A percentile compares a stretch with the other conserved stretches of the same genome.
phyloP scores from a whole-genome alignment of 2,888 invertebrate genomes.

The Drosophila falleni region DNA sequence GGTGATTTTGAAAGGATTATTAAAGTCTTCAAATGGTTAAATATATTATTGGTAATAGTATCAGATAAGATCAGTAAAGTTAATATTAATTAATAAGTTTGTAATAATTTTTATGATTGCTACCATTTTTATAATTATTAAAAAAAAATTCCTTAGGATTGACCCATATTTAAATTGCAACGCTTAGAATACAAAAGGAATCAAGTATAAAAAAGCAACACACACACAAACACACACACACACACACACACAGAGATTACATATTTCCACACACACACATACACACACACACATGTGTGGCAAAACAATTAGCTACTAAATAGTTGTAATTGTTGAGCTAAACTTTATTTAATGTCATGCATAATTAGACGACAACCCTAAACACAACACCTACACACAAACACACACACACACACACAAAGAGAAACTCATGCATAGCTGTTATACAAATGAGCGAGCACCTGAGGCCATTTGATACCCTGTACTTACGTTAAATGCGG shows the following conservation, averaged over 20 bases:
- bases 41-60: too few relatives aligned
- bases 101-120: too few relatives aligned
- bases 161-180: constrained; percentile 1
- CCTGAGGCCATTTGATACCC: constrained; percentile 47
- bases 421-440: not conserved
- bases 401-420: constrained; percentile 7
- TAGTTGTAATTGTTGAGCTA: constrained; percentile 79
- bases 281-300: constrained; percentile 14
- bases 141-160: not conserved
- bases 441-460: constrained; percentile 30
- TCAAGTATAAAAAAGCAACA: not conserved
- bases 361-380: constrained; percentile 63
- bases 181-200: not conserved
- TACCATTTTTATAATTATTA: too few relatives aligned
- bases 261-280: not conserved
- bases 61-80: too few relatives aligned
- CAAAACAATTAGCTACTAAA: constrained; percentile 74
- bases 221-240: not conserved
- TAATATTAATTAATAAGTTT: too few relatives aligned
- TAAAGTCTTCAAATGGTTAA: too few relatives aligned
- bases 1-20: too few relatives aligned
- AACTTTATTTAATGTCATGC: constrained; percentile 76
- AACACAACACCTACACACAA: constrained; percentile 5
- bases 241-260: not conserved
- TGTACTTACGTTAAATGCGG: not conserved